Conservation (phyloP, 2,888 invertebrate genomes). For the Synanthedon tipuliformis region DNA sequence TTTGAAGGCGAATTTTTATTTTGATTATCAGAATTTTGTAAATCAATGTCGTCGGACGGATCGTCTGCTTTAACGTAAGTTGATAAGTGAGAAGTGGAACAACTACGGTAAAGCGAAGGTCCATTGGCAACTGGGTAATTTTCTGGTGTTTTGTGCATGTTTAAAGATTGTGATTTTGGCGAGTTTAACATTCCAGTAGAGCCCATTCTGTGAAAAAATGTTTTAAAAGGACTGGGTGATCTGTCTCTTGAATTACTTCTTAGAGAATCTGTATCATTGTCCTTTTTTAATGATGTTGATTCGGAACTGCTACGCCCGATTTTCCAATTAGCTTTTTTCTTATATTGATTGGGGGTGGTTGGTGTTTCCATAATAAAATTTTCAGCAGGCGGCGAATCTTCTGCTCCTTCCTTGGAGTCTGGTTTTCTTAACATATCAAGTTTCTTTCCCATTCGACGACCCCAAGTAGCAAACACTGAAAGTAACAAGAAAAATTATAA, state of each 20-base stretch:
- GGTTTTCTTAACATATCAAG: constrained; percentile 78
- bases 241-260: constrained; percentile 63
- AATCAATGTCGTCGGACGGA: constrained; percentile 82
- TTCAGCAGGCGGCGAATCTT: constrained; percentile 35
- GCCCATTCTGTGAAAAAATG: constrained; percentile 81
- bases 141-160: constrained; percentile 42
- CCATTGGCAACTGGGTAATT: constrained; percentile 54
- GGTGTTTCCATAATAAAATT: constrained; percentile 37
- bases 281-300: constrained; percentile 52
- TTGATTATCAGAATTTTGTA: constrained; percentile 60
- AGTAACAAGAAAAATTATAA: constrained; percentile 9
- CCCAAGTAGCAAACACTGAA: constrained; percentile 79
- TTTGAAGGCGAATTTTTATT: constrained; percentile 46
- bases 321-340: constrained; percentile 71
- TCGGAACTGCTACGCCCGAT: constrained; percentile 68
- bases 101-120: constrained; percentile 75
- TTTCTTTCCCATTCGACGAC: constrained; percentile 82
- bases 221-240: constrained; percentile 76
- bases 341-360: constrained; percentile 52
- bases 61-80: constrained; percentile 83
- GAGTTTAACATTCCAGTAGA: constrained; percentile 81
- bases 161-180: constrained; percentile 58
- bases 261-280: constrained; percentile 59
- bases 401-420: constrained; percentile 70
- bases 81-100: constrained; percentile 81